These are phyloP conservation scores for Pelodytes ibericus DNA, from an alignment of 2,797 vertebrate species.

Conservation along the genomic window DNA sequence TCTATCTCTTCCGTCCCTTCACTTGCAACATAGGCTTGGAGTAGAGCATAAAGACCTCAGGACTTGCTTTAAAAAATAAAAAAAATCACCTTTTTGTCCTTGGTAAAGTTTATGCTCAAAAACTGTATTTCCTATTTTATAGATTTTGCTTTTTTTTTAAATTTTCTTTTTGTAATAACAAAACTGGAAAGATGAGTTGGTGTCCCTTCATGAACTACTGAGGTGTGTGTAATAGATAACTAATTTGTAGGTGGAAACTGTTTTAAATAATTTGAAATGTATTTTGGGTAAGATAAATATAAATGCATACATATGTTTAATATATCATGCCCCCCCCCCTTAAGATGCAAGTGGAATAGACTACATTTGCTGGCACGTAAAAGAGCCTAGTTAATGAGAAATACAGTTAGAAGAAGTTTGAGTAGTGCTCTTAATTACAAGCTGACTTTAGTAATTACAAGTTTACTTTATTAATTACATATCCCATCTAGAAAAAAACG, in stretches of 20 bases:
- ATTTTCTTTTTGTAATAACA: conserved; percentile 60
- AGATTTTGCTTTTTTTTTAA: conserved; percentile 1
- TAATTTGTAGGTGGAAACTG: conserved; percentile 65
- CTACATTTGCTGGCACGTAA: neutral
- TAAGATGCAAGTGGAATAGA: neutral
- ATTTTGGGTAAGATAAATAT: conserved; percentile 61
- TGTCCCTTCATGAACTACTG: conserved; percentile 65
- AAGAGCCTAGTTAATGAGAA: neutral
- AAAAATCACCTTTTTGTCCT: conserved; percentile 59
- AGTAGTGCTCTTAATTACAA: neutral
- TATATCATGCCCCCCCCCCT: conserved; percentile 37
- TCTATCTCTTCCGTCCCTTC: conserved; percentile 53
- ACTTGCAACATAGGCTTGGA: conserved; percentile 48
- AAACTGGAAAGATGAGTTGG: conserved; percentile 64
- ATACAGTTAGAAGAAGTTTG: neutral
- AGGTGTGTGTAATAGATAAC: conserved; percentile 63
- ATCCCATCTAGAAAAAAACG: neutral
- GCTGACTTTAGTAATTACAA: neutral
- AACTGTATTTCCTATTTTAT: neutral
- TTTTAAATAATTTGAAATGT: conserved; percentile 69
- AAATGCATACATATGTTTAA: conserved; percentile 36
- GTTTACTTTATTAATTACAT: neutral
- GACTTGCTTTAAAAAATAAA: conserved; percentile 57
- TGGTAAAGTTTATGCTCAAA: conserved; percentile 58
- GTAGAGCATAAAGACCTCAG: conserved; percentile 58